Evolutionary conservation across 2,797 vertebrate genomes (phyloP), one percentile per base, ranked within the genome.

Genomic region (Pseudochaenichthys georgianus): DNA sequence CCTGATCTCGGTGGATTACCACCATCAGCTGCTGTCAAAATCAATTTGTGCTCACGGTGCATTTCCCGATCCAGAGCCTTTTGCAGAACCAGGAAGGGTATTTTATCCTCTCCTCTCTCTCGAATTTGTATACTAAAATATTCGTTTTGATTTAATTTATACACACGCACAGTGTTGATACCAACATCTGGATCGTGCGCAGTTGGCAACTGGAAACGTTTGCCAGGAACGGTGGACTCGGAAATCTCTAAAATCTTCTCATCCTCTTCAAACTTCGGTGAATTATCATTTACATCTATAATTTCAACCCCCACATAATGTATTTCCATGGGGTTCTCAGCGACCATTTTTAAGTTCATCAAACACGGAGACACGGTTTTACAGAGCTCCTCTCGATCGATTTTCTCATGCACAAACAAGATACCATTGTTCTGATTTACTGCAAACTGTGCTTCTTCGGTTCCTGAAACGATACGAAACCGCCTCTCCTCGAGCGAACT

Each of bases 321-420:
- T 50, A 96, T 90, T 82, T 95, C 95, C 55, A 96, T 57, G 0
- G 95, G 95, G 5, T 93, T 94, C 66, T 95, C 95, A 9, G 94
- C 88, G 0, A 95, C 92, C 6, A 92, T 84, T 83, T 96, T 96
- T 9, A 96, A 76, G n/a, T 92, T 94, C 3, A 95, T 73, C 11
- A 88, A 50, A 64, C 96, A 96, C 0, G 78, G 76, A 5, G 81
- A 59, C 16, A 50, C 83, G 47, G 53, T 87, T 55, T 87, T 90
- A n/a, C 96, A 96, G 3, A 96, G 73, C 64, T 86, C 55, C 82
- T 97, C 96, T 77, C 96, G 73, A 75, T 97, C 95, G 64, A 96
- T 89, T 41, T 88, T 89, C 31, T 83, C 90, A 11, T 80, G 87
- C 1, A 96, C 91, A 50, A 87, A 82, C 70, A 97, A 77, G 55